Evolutionary conservation across 2,888 invertebrate species (phyloP), one percentile per base, ranked within the genome.

Genomic region (Euzophera pinguis): DNA sequence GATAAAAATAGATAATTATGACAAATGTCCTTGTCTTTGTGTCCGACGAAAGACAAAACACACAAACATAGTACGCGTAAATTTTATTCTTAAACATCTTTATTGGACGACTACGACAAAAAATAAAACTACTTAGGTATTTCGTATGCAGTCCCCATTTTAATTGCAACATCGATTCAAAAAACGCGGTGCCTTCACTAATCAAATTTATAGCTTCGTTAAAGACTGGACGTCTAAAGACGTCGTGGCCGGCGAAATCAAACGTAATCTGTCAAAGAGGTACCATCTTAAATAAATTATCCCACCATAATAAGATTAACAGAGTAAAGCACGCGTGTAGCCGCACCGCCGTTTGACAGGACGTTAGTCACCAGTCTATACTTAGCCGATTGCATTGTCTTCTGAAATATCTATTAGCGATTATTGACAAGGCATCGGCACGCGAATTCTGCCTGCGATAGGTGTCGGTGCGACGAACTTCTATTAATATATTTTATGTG

Each of bases 391-490:
- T 84, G 89, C 87, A 89, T 89, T 90, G 90, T 89, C 87, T 87
- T 90, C 89, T 89, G 83, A 88, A 87, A 89, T 88, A 85, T 89
- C 90, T 90, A 89, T 89, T 90, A 89, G 84, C 81, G 84, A 90
- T 89, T 90, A 89, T 90, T 90, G 89, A 90, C 90, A 88, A 84
- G 87, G 85, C 84, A 89, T 88, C 86, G 88, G 90, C 84, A 88
- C 78, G 89, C 88, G 77, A 86, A 81, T 88, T 80, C 84, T 82
- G 74, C 77, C 32, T 73, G 74, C 74, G 74, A 83, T 84, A 88
- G 86, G 85, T 88, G 87, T 88, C 86, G 86, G 85, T 88, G 87
- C 89, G 86, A 78, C 85, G 86, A 84, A 89, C 87, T 83, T 79
- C 85, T 90, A 90, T 88, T 78, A 87, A 87, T 88, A 89, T 87